These are phyloP conservation scores for Yasuhikotakia modesta DNA, from an alignment of 2,797 vertebrate species.

Conservation along the genomic window DNA sequence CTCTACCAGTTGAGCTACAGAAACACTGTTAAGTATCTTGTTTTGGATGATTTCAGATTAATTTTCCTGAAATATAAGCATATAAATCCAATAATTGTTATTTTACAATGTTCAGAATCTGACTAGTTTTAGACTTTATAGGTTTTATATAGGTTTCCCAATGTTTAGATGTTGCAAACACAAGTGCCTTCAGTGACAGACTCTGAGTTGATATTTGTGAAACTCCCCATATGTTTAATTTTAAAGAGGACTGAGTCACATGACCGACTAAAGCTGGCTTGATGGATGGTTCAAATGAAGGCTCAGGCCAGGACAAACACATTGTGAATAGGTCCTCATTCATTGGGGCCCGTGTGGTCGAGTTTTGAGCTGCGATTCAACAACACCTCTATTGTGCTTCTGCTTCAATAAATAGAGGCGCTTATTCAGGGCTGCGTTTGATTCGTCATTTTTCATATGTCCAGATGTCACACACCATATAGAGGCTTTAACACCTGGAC, in stretches of 20 bases:
- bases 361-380: constrained; percentile 72
- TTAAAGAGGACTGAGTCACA: constrained; percentile 56
- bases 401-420: constrained; percentile 78
- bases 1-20: too few relatives aligned
- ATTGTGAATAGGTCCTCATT: constrained; percentile 70
- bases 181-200: neutral
- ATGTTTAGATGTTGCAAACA: neutral
- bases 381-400: constrained; percentile 76
- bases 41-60: neutral
- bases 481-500: constrained; percentile 47
- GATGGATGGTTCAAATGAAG: constrained; percentile 68
- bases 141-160: too few relatives aligned
- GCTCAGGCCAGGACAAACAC: constrained; percentile 70
- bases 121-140: too few relatives aligned
- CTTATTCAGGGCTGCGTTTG: constrained; percentile 76
- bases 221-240: constrained; percentile 48
- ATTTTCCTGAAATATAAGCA: neutral
- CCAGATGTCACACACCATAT: constrained; percentile 58
- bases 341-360: constrained; percentile 63
- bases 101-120: neutral
- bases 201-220: constrained; percentile 26
- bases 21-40: too few relatives aligned
- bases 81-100: too few relatives aligned
- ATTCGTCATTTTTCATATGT: constrained; percentile 77
- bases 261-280: constrained; percentile 57